Evolutionary conservation across 2,888 invertebrate species (phyloP), one percentile per base, ranked within the genome.

Genomic region (Limnephilus auricula): DNA sequence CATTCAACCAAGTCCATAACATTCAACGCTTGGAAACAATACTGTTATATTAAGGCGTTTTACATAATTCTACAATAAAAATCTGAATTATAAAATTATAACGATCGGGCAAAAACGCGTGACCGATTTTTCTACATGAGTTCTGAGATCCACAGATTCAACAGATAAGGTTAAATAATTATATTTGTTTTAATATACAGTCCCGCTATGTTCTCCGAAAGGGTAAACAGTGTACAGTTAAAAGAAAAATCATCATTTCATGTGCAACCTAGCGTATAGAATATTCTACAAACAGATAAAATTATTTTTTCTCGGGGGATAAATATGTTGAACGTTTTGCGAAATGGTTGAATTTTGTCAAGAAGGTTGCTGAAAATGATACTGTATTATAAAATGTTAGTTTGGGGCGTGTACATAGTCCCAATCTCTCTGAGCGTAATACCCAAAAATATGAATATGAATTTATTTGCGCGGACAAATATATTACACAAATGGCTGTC

Each of bases 161-260:
- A 6, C 6, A 15, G 82, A 82, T 82, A 82, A 82, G 18, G 32
- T 31, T 82, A 82, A 34, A 34, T 82, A 82, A 82, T 34, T 32
- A 82, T 82, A 32, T 82, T 34, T 82, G 34, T 82, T 82, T 82
- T 32, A 34, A 34, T 82, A 34, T 82, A 34, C 25, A 25, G 3
- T 82, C 32, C 82, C 82, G 82, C 34, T 82, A 82, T 4, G 82
- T 82, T 82, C 34, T 34, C 65, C 65, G 65, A 65, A 65, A 65
- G 65, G 65, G 65, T 65, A 65, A 65, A 65, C 65, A 65, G 25
- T 65, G 6, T 65, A 65, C 65, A 9, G 65, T 65, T 65, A 65
- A 65, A 65, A 65, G 65, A 65, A 65, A 65, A 65, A 65, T 65
- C 25, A 65, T 65, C 6, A 65, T n/a, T 65, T 65, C 65, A 65